Evolutionary conservation across 2,888 invertebrate genomes (phyloP).

Genomic region (Ischnura elegans): DNA sequence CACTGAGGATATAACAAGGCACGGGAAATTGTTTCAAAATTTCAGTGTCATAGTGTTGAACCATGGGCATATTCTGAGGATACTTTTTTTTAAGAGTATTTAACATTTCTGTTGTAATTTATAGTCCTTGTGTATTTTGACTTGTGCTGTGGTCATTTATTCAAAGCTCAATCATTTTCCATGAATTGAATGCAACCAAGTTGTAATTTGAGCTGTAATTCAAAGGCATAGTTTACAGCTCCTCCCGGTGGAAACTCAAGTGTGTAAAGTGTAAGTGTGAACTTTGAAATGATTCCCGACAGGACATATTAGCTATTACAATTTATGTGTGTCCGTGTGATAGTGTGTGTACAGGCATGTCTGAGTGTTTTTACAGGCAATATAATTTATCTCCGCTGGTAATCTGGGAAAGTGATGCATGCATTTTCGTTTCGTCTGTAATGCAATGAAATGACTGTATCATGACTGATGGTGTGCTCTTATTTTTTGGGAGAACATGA

Average conservation of each 20-base stretch:
- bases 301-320: background rate
- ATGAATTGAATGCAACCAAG: no score
- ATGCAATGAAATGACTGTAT: background rate
- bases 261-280: background rate
- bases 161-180: background rate
- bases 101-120: background rate
- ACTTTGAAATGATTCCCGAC: background rate
- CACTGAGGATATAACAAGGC: background rate
- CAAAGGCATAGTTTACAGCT: background rate
- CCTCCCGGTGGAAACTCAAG: background rate
- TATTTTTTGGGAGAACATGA: background rate
- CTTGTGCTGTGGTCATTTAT: background rate
- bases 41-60: background rate
- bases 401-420: background rate
- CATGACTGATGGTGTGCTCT: background rate
- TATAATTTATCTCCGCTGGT: background rate
- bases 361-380: background rate
- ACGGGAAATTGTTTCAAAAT: background rate
- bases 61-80: background rate
- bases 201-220: background rate
- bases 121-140: background rate
- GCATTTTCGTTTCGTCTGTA: background rate
- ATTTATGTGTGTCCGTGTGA: background rate
- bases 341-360: background rate
- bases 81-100: background rate